Percentiles rank a stretch among this genome's conserved stretches.
Conservation (phyloP, 2,797 vertebrate genomes). For the Pipistrellus pipistrellus region DNA sequence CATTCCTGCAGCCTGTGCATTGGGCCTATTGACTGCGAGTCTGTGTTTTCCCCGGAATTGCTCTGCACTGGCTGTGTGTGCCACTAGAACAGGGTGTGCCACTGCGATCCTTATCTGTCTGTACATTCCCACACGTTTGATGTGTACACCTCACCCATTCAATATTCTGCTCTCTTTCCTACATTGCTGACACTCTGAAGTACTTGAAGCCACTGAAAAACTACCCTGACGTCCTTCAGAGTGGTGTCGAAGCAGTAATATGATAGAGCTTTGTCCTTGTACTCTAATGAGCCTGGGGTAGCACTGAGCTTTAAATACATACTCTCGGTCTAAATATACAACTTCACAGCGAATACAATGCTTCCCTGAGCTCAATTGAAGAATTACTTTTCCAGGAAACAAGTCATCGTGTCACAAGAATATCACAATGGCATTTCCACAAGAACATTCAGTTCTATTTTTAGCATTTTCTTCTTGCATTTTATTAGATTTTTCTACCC, state of each 20-base stretch:
- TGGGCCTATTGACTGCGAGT: slow-evolving; percentile 26
- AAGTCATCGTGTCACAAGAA: slow-evolving; percentile 78
- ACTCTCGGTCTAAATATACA: slow-evolving; percentile 22
- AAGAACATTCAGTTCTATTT: slow-evolving; percentile 74
- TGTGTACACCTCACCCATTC: slow-evolving; percentile 29
- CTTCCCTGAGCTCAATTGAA: slow-evolving; percentile 69
- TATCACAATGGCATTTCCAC: slow-evolving; percentile 66
- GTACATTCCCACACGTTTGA: slow-evolving; percentile 59
- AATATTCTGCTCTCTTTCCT: slow-evolving; percentile 65
- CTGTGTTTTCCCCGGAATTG: slow-evolving; percentile 65
- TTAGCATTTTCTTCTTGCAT: slow-evolving; percentile 71
- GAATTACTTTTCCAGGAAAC: slow-evolving; percentile 77
- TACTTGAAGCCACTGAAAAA: slow-evolving; percentile 80
- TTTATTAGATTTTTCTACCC: slow-evolving; percentile 46
- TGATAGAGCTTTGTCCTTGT: slow-evolving; percentile 72
- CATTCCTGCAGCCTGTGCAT: slow-evolving; percentile 60
- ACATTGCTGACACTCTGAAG: slow-evolving; percentile 47
- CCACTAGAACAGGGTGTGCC: not conserved
- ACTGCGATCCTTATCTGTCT: slow-evolving; percentile 60
- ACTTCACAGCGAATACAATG: slow-evolving; percentile 44
- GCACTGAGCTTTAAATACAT: slow-evolving; percentile 65
- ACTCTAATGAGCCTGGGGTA: slow-evolving; percentile 54
- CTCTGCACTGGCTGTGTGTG: slow-evolving; percentile 21
- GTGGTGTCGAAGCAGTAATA: slow-evolving; percentile 64
- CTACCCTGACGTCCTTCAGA: slow-evolving; percentile 63